Evolutionary conservation across 2,888 invertebrate species (phyloP), one percentile per base, ranked within the genome.

Genomic region (Sesia bembeciformis): DNA sequence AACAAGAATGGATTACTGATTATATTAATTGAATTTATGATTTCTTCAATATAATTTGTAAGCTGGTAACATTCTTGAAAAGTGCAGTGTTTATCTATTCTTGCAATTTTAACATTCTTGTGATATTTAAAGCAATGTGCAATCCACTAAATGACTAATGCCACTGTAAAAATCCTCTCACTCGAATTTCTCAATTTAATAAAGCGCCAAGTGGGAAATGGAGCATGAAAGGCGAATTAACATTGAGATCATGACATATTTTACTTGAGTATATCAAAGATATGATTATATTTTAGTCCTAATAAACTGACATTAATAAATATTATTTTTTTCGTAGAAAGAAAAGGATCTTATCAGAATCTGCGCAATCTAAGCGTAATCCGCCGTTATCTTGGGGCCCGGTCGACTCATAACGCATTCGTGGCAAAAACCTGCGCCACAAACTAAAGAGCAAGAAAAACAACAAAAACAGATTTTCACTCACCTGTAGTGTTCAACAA

Each of bases 321-420:
- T 23, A 23, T 23, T 23, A 23, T 23, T 23, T 23, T 23, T 23
- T 23, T 23, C 2, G 23, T 23, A 23, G 23, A 23, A 23, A 23
- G 52, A 54, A 60, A 53, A 59, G 52, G 56, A 23, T 81, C 78
- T 88, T 86, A 88, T 88, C 87, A 82, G 73, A 81, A 78, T 78
- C 79, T 78, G 75, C 67, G 75, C 84, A 81, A 85, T 85, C 83
- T 68, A 39, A 46, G 46, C 39, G 5, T 78, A 81, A 84, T 84
- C 79, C 77, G 74, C 85, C 88, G 88, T 86, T 88, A 88, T 88
- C 88, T 84, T 62, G 58, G 57, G 58, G 61, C 55, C 64, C 64
- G 68, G 65, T 66, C 70, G 73, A 72, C 71, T 68, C 72, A 76
- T 73, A 73, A 75, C 70, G 75, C 74, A 67, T 65, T 84, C 85